A percentile compares a stretch with the other conserved stretches of the same genome.
Conservation (phyloP, 2,113 vertebrate genomes). For the Tupaia tana region DNA sequence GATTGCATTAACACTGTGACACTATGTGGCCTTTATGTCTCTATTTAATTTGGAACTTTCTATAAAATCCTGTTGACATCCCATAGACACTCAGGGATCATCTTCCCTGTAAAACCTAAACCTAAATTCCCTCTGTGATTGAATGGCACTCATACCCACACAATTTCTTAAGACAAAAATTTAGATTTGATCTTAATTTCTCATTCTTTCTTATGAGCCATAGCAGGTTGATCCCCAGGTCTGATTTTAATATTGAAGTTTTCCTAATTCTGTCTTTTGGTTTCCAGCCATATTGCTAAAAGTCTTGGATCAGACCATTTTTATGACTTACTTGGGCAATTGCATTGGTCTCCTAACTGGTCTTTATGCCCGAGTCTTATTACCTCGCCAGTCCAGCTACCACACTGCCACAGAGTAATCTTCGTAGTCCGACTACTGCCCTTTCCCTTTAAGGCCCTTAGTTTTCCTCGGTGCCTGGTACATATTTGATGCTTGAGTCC, state of each 20-base stretch:
- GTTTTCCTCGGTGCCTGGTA: neutral
- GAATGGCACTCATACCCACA: neutral
- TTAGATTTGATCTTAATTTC: conserved; percentile 1
- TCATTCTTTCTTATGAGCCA: neutral
- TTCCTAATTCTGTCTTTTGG: neutral
- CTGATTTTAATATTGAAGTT: neutral
- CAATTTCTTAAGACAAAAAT: conserved; percentile 31
- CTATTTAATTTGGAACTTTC: conserved; percentile 19
- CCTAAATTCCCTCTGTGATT: neutral
- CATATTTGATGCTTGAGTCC: neutral
- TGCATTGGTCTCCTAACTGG: neutral
- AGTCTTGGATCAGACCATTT: neutral
- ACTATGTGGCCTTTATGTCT: neutral
- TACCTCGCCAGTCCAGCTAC: neutral
- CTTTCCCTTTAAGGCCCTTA: conserved; percentile 33
- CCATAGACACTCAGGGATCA: neutral
- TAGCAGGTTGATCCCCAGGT: neutral
- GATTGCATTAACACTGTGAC: no score
- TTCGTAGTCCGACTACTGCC: neutral
- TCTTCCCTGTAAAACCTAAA: conserved; percentile 15
- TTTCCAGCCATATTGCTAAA: neutral
- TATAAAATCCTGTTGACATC: neutral
- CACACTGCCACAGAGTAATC: neutral
- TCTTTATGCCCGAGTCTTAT: neutral
- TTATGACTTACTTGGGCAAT: neutral